Base-by-base conservation (phyloP, 2,113 vertebrate species). In the Pituophis catenifer region DNA sequence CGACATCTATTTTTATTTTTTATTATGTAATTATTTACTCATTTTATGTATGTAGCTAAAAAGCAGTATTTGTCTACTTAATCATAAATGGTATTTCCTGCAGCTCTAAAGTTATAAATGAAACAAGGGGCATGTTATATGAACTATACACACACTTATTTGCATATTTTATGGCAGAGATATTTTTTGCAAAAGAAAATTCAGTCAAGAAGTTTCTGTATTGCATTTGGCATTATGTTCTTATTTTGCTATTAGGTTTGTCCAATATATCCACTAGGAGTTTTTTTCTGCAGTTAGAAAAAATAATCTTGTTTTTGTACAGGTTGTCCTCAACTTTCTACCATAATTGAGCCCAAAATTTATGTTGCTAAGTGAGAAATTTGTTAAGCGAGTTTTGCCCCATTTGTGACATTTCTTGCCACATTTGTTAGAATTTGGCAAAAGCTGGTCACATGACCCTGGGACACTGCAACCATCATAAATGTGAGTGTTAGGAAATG, bases 11-110 rank as follows among this genome's bases (percentile, higher is more conserved):
- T 87, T 44, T 87, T 87, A 44, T 87, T 87, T 87, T 52, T 87
- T 29, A 87, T 26, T 26, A 13, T 13, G 13, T 75, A 1, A 75
- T 33, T 33, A 75, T 75, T 75, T 75, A 17, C n/a, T 75, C 12
- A 33, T 75, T 33, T 33, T 53, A 52, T 87, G 19, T 26, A 50
- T 29, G 7, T 87, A 26, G 48, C 23, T 24, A 23, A 10, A 24
- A 52, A 52, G 1, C 24, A 94, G n/a, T 75, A 89, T 94, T 95
- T 88, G 87, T 91, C 86, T 95, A 33, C 65, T 33, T 75, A 33
- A 75, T 75, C 65, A 33, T 13, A 75, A 75, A 75, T 33, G n/a
- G 97, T 53, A 87, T 0, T 10, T 91, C 81, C 10, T 19, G 65
- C 17, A 38, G 50, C 0, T 88, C 62, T 93, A 94, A n/a, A 8